phyloP scores from a whole-genome alignment of 2,888 invertebrate species.

The Aphidius colemani region DNA sequence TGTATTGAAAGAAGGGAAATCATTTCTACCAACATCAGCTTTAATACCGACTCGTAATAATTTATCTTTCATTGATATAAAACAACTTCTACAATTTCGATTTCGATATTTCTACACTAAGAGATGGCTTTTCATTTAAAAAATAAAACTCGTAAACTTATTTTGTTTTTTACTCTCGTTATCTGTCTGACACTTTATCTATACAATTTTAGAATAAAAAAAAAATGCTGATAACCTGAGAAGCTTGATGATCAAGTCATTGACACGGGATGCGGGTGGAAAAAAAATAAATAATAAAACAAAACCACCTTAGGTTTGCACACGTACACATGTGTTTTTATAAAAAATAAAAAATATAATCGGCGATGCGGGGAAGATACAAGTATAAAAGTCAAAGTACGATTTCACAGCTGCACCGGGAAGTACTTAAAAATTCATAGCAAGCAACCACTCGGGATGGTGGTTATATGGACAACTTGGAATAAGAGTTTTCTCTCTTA shows the following conservation, averaged over 20 bases:
- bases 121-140: too few relatives aligned
- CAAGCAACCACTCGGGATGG: slow-evolving; percentile 32
- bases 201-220: too few relatives aligned
- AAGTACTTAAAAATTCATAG: slow-evolving; percentile 50
- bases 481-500: neutral
- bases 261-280: slow-evolving; percentile 6
- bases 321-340: slow-evolving; percentile 25
- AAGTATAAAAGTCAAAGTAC: slow-evolving; percentile 17
- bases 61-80: too few relatives aligned
- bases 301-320: slow-evolving; percentile 23
- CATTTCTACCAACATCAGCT: too few relatives aligned
- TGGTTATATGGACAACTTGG: neutral
- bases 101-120: too few relatives aligned
- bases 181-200: too few relatives aligned
- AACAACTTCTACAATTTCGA: too few relatives aligned
- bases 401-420: slow-evolving; percentile 45
- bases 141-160: too few relatives aligned
- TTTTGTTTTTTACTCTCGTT: too few relatives aligned
- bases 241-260: neutral
- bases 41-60: too few relatives aligned
- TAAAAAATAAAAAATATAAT: slow-evolving; percentile 3
- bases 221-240: too few relatives aligned
- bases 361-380: slow-evolving; percentile 18
- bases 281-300: neutral
- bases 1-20: too few relatives aligned